Evolutionary conservation across 2,888 invertebrate species (phyloP).

Genomic region (Neoascia interrupta): DNA sequence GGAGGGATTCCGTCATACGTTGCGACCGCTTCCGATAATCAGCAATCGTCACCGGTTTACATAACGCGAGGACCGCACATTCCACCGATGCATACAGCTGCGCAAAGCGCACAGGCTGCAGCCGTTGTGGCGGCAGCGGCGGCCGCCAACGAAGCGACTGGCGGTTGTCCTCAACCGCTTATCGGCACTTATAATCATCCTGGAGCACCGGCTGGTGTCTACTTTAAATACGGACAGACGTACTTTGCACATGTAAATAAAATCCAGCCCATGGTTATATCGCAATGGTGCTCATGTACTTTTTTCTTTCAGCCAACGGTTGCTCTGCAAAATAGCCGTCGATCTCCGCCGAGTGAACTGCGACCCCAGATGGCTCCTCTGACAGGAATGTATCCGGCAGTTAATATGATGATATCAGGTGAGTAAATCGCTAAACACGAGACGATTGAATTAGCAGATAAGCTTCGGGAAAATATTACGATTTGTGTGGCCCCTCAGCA

Average conservation of each 20-base stretch:
- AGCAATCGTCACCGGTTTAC: slow-evolving; percentile 75
- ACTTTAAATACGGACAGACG: slow-evolving; percentile 79
- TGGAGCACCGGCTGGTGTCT: slow-evolving; percentile 79
- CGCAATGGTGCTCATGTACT: background rate
- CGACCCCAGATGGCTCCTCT: slow-evolving; percentile 78
- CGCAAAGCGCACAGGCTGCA: slow-evolving; percentile 74
- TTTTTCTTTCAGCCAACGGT: slow-evolving; percentile 76
- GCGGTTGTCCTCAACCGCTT: slow-evolving; percentile 79
- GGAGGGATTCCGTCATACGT: slow-evolving; percentile 70
- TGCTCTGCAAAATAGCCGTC: slow-evolving; percentile 78
- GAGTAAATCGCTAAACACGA: too few relatives aligned
- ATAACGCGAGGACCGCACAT: slow-evolving; percentile 77
- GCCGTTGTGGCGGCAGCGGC: slow-evolving; percentile 76
- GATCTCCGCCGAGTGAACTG: slow-evolving; percentile 78
- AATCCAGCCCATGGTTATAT: background rate
- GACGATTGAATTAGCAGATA: too few relatives aligned
- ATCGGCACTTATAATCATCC: slow-evolving; percentile 81
- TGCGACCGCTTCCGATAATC: slow-evolving; percentile 69
- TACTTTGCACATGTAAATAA: slow-evolving; percentile 79
- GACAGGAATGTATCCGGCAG: slow-evolving; percentile 79
- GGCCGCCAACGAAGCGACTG: slow-evolving; percentile 73
- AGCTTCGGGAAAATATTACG: too few relatives aligned
- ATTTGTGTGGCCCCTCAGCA: too few relatives aligned
- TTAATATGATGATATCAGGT: slow-evolving; percentile 80
- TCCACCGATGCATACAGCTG: slow-evolving; percentile 76